Evolutionary conservation across 2,797 vertebrate species (phyloP).

Genomic region (Hozukius guyotensis): DNA sequence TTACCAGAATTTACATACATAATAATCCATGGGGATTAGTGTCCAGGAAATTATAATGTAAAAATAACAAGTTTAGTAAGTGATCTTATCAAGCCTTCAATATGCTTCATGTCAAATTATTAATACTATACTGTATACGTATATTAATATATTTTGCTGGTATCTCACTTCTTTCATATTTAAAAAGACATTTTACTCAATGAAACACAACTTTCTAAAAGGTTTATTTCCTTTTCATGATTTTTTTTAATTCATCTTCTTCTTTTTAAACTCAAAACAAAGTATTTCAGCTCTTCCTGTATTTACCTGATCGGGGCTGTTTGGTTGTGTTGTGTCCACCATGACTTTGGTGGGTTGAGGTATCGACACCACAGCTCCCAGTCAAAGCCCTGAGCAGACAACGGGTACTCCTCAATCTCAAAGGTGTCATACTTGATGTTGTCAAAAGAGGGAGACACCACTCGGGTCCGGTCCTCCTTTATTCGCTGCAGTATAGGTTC

Average conservation of each 20-base stretch:
- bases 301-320: slow-evolving; percentile 93
- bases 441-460: slow-evolving; percentile 96
- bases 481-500: slow-evolving; percentile 94
- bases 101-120: slow-evolving; percentile 24
- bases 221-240: not conserved
- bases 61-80: slow-evolving; percentile 40
- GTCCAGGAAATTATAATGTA: slow-evolving; percentile 19
- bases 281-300: not conserved
- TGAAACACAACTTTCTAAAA: not conserved
- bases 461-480: slow-evolving; percentile 92
- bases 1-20: slow-evolving; percentile 17
- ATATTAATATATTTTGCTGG: not conserved
- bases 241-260: not conserved
- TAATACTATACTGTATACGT: not conserved
- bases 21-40: slow-evolving; percentile 34
- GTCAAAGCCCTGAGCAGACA: slow-evolving; percentile 96
- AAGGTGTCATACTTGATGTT: slow-evolving; percentile 98
- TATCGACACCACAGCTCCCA: slow-evolving; percentile 98
- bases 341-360: slow-evolving; percentile 94
- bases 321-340: slow-evolving; percentile 93
- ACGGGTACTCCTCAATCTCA: slow-evolving; percentile 94
- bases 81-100: slow-evolving; percentile 41
- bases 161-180: not conserved
- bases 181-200: not conserved
- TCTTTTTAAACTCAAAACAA: not conserved